Percentiles rank a stretch among this genome's conserved stretches.
These are phyloP conservation scores for Sycobia sp. DNA, from an alignment of 1,140 invertebrate genomes.

Conservation along the genomic window DNA sequence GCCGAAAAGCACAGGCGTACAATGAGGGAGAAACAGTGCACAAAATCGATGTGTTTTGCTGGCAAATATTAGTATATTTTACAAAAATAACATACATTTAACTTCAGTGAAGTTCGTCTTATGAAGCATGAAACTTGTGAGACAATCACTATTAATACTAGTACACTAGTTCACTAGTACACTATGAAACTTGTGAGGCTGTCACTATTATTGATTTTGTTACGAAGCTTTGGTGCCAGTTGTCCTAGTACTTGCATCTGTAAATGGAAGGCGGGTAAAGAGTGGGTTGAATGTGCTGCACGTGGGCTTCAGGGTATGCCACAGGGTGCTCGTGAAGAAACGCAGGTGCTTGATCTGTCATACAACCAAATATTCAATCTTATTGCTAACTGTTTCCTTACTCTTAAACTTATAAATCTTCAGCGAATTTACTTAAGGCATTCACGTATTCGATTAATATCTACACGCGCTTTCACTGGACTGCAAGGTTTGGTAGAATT, in stretches of 20 bases:
- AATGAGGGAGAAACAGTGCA: no score
- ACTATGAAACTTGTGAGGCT: no score
- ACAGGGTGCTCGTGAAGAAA: conserved; percentile 81
- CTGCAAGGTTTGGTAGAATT: conserved; percentile 87
- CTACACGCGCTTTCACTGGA: conserved; percentile 78
- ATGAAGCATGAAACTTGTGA: no score
- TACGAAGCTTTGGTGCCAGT: conserved; percentile 39
- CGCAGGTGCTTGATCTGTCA: conserved; percentile 85
- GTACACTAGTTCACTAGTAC: no score
- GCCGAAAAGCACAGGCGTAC: no score
- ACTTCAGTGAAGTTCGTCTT: no score
- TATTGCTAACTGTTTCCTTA: conserved; percentile 76
- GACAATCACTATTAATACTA: no score
- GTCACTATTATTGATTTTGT: neutral
- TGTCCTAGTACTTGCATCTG: conserved; percentile 81
- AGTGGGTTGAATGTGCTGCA: conserved; percentile 84
- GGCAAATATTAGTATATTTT: no score
- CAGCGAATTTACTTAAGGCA: conserved; percentile 82
- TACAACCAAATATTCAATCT: conserved; percentile 80
- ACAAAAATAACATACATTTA: no score
- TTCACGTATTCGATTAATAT: conserved; percentile 77
- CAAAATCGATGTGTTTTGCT: no score
- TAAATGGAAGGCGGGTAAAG: conserved; percentile 91
- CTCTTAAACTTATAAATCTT: conserved; percentile 80
- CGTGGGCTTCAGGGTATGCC: conserved; percentile 78